A percentile compares a stretch with the other conserved stretches of the same genome.
These are phyloP conservation scores for Ruditapes philippinarum DNA, from an alignment of 1,140 invertebrate species.

Conservation along the genomic window DNA sequence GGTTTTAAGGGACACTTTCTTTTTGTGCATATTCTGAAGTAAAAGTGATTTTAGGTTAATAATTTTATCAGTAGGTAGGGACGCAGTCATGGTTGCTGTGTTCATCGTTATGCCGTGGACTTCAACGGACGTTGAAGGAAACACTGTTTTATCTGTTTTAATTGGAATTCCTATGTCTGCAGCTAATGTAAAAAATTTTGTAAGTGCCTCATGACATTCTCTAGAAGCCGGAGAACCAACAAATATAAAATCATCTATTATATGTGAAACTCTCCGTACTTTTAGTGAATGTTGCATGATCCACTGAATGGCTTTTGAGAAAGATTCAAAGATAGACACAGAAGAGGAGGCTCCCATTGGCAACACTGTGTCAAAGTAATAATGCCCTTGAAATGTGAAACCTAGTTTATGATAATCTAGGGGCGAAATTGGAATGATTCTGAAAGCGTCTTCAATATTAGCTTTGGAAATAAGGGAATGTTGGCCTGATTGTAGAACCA, in stretches of 20 bases:
- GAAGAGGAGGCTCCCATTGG: conserved; percentile 38
- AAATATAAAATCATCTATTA: conserved; percentile 63
- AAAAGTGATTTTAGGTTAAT: neutral
- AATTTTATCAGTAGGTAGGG: neutral
- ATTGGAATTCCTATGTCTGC: neutral
- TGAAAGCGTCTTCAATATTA: conserved; percentile 57
- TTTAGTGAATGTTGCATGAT: neutral
- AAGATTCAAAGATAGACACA: conserved; percentile 29
- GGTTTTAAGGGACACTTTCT: neutral
- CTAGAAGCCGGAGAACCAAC: neutral
- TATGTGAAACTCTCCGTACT: conserved; percentile 2
- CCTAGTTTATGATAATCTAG: no score
- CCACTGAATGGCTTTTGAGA: conserved; percentile 36
- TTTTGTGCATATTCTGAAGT: neutral
- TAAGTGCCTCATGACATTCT: neutral
- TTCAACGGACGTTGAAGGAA: neutral
- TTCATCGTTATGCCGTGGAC: neutral
- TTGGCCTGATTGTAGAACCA: neutral
- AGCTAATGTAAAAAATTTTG: neutral
- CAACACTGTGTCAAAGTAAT: conserved; percentile 37
- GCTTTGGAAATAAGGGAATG: conserved; percentile 57
- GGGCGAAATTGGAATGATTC: conserved; percentile 19
- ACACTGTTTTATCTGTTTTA: conserved; percentile 13
- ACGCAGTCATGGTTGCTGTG: neutral
- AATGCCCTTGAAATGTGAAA: neutral